A percentile compares a stretch with the other conserved stretches of the same genome.
phyloP scores from a whole-genome alignment of 2,797 vertebrate species.

The Leucoraja ocellata region DNA sequence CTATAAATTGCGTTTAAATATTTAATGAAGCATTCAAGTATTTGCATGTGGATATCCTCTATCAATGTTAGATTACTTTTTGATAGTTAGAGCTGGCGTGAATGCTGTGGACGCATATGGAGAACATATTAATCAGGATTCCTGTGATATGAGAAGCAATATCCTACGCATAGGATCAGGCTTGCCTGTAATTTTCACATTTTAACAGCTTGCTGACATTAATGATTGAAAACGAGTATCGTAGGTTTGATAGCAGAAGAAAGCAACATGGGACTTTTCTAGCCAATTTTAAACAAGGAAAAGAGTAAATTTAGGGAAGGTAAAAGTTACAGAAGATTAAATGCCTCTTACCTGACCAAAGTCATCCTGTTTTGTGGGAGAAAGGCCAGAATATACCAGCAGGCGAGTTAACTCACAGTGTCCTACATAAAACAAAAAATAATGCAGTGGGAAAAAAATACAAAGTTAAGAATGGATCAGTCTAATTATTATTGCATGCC shows the following conservation, averaged over 20 bases:
- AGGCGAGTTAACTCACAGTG: constrained; percentile 47
- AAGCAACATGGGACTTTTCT: background rate
- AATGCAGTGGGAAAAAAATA: background rate
- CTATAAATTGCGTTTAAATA: too few relatives aligned
- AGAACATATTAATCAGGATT: background rate
- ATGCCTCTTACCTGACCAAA: constrained; percentile 47
- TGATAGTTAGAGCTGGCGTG: background rate
- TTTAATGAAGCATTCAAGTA: background rate
- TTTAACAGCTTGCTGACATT: background rate
- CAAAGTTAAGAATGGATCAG: background rate
- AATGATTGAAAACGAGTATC: background rate
- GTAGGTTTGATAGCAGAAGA: background rate
- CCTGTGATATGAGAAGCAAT: background rate
- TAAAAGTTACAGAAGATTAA: background rate
- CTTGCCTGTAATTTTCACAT: background rate
- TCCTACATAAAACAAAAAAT: constrained; percentile 41
- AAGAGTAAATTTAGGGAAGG: background rate
- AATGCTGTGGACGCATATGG: background rate
- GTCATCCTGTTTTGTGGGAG: constrained; percentile 44
- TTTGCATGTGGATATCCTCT: background rate
- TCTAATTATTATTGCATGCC: background rate
- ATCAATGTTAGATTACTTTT: background rate
- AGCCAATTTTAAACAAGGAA: background rate
- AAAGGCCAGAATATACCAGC: constrained; percentile 47
- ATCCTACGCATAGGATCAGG: background rate